Conservation (phyloP, 92 coral and sea anemone genomes). For the Pocillopora meandrina region DNA sequence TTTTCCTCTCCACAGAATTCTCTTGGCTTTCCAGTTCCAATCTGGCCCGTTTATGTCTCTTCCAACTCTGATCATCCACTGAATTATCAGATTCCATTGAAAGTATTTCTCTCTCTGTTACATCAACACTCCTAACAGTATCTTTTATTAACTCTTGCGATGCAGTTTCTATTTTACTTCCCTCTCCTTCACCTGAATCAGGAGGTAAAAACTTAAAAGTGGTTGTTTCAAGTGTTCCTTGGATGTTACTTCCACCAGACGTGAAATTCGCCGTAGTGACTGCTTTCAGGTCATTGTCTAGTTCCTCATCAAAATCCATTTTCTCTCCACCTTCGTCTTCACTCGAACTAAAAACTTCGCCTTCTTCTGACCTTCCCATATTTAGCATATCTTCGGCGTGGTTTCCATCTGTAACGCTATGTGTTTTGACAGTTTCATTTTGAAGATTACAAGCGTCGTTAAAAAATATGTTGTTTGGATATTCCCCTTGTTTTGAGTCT, state of each 20-base stretch:
- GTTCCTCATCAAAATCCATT: conserved; percentile 31
- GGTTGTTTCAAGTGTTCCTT: neutral
- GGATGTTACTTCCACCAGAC: neutral
- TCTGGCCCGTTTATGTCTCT: conserved; percentile 34
- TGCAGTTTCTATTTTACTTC: neutral
- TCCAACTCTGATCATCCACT: conserved; percentile 42
- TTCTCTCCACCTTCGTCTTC: conserved; percentile 24
- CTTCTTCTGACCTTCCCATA: conserved; percentile 12
- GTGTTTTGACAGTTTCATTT: neutral
- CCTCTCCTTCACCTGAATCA: conserved; percentile 8
- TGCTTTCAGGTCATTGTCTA: neutral
- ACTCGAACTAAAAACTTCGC: conserved; percentile 25
- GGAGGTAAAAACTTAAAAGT: conserved; percentile 21
- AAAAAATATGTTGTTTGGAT: neutral
- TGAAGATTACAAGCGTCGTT: neutral
- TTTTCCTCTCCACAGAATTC: neutral
- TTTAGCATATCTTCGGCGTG: neutral
- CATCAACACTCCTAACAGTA: neutral
- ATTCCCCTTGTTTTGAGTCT: too few relatives aligned
- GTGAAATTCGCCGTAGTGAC: neutral
- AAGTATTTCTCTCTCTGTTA: conserved; percentile 14
- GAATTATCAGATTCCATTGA: conserved; percentile 46
- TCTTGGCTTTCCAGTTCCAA: neutral
- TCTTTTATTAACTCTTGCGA: neutral
- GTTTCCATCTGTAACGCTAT: neutral